These are phyloP conservation scores for Excalfactoria chinensis DNA, from an alignment of 2,113 vertebrate species.

Conservation along the genomic window DNA sequence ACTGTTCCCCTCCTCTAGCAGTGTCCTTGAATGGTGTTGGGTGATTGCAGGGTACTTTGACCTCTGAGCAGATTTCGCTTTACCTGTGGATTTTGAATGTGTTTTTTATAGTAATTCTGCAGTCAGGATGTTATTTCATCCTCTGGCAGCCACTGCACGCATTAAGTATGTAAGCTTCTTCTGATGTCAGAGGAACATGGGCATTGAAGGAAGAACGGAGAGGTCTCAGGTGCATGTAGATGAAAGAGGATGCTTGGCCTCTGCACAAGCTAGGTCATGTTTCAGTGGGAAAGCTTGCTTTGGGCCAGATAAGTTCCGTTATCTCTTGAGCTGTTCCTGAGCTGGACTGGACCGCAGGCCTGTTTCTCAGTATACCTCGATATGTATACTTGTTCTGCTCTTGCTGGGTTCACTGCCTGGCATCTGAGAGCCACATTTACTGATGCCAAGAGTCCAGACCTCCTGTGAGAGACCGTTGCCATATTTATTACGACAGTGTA, in stretches of 20 bases:
- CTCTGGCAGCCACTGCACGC: conserved; percentile 29
- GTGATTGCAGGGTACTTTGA: background rate
- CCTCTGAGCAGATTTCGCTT: conserved; percentile 32
- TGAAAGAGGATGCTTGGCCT: conserved; percentile 35
- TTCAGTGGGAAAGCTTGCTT: conserved; percentile 49
- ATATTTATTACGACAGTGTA: background rate
- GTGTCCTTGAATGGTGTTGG: background rate
- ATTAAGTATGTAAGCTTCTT: conserved; percentile 43
- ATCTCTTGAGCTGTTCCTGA: background rate
- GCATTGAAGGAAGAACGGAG: background rate
- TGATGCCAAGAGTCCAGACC: background rate
- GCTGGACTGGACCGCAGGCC: background rate
- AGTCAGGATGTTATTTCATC: conserved; percentile 59
- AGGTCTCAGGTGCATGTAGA: background rate
- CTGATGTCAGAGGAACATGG: background rate
- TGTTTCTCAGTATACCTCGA: background rate
- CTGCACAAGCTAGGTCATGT: background rate
- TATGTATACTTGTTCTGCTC: background rate
- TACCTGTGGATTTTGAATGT: conserved; percentile 46
- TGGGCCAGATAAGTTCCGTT: conserved; percentile 11
- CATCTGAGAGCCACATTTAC: background rate
- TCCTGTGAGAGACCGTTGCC: background rate
- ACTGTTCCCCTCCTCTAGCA: background rate
- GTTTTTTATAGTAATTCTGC: conserved; percentile 44
- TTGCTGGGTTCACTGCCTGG: background rate